Conservation (phyloP, 2,113 vertebrate species). For the Tragelaphus imberbis region DNA sequence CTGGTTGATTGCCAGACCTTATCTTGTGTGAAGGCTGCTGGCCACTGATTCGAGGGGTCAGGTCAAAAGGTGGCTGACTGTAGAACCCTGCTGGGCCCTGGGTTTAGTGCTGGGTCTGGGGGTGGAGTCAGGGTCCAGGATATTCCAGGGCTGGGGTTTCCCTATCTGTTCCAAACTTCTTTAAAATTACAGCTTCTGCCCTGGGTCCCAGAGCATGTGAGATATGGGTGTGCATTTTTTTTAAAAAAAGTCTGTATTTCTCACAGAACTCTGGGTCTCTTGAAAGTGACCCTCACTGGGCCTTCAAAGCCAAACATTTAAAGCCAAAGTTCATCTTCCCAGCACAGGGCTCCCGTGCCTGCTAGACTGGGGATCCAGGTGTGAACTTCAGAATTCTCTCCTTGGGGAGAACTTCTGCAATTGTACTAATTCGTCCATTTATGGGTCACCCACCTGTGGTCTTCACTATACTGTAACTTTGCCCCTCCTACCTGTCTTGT, state of each 20-base stretch:
- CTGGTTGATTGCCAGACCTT: not conserved
- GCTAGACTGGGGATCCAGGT: not conserved
- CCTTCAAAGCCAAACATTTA: not conserved
- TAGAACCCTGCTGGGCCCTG: not conserved
- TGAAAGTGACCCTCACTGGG: not conserved
- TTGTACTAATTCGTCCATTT: not conserved
- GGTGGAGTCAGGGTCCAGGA: not conserved
- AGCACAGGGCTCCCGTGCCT: rapidly evolving
- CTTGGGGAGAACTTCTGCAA: not conserved
- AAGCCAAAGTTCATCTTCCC: not conserved
- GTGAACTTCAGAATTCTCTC: not conserved
- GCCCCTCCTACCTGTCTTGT: not conserved
- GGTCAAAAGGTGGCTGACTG: not conserved
- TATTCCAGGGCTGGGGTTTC: not conserved
- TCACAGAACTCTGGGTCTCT: not conserved
- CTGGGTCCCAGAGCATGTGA: not conserved
- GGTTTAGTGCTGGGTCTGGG: not conserved
- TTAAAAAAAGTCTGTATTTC: not conserved
- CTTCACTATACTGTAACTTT: not conserved
- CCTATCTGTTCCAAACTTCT: not conserved
- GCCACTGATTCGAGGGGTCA: not conserved
- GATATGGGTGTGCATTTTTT: not conserved
- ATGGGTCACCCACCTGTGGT: not conserved
- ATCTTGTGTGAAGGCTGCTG: not conserved
- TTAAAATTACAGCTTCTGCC: not conserved